These are phyloP conservation scores for Frankliniella intonsa DNA, from an alignment of 2,888 invertebrate species.

Conservation along the genomic window DNA sequence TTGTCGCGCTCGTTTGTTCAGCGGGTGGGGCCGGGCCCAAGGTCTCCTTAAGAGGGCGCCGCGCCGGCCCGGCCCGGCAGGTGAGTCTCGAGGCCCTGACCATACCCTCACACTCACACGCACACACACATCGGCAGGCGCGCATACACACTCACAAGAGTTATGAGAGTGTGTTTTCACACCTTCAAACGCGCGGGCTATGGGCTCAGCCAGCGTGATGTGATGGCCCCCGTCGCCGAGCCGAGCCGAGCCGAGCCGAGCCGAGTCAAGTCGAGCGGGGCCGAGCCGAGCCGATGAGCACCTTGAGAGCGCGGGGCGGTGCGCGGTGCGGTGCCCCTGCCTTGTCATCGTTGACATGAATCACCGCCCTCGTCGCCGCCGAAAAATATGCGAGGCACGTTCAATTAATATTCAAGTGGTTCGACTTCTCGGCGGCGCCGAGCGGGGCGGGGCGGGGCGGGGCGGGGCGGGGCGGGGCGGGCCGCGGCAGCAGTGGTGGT, in stretches of 20 bases:
- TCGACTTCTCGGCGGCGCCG: no score
- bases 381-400: constrained; percentile 2
- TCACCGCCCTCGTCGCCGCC: not conserved
- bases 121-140: no score
- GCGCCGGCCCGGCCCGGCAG: no score
- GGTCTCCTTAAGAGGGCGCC: no score
- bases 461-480: no score
- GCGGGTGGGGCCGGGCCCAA: no score
- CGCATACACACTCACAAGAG: no score
- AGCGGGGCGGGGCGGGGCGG: no score
- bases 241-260: not conserved
- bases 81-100: no score
- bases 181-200: not conserved
- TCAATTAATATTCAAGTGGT: not conserved
- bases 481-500: no score
- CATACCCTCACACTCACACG: no score
- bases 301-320: not conserved
- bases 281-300: not conserved
- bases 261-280: not conserved
- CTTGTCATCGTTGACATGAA: constrained; percentile 17
- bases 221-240: not conserved
- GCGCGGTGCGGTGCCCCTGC: not conserved
- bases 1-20: no score
- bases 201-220: not conserved
- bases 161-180: not conserved